phyloP scores from a whole-genome alignment of 2,797 vertebrate genomes.

The Takifugu ocellatus region DNA sequence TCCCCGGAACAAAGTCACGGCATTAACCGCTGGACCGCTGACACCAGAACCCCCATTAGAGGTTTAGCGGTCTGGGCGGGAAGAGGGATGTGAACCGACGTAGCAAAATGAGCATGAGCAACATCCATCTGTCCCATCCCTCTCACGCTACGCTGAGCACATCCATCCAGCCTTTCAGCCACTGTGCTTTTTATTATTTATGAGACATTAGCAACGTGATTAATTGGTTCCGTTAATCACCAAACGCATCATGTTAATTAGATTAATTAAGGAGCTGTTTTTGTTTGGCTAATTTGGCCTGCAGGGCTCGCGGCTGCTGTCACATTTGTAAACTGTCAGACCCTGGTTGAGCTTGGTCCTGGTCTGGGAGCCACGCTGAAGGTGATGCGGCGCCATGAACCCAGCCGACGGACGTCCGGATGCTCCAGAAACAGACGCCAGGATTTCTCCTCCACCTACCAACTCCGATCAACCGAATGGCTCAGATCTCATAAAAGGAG shows the following conservation, averaged over 20 bases:
- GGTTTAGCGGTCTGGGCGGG: slow-evolving; percentile 45
- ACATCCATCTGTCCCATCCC: slow-evolving; percentile 56
- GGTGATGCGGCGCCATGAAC: slow-evolving; percentile 18
- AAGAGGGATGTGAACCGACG: slow-evolving; percentile 41
- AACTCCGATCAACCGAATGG: background rate
- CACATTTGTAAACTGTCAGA: slow-evolving; percentile 61
- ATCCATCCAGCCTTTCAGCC: slow-evolving; percentile 33
- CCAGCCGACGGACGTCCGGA: too few species aligned
- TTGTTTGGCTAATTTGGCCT: slow-evolving; percentile 62
- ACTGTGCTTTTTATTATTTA: slow-evolving; percentile 53
- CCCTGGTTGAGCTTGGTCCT: slow-evolving; percentile 38
- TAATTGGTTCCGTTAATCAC: slow-evolving; percentile 66
- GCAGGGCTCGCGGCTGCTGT: slow-evolving; percentile 49
- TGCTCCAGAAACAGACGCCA: slow-evolving; percentile 9
- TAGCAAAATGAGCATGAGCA: slow-evolving; percentile 40
- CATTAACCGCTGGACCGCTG: slow-evolving; percentile 46
- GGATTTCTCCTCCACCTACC: slow-evolving; percentile 34
- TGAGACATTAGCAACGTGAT: slow-evolving; percentile 68
- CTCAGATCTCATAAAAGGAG: too few species aligned
- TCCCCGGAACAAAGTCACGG: slow-evolving; percentile 56
- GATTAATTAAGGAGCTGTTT: slow-evolving; percentile 70
- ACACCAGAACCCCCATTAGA: slow-evolving; percentile 53
- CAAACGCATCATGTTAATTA: slow-evolving; percentile 66
- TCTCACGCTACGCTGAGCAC: slow-evolving; percentile 17
- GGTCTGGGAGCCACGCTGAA: slow-evolving; percentile 12